Percentiles rank a stretch among this genome's conserved stretches.
Evolutionary conservation across 2,888 invertebrate species (phyloP).

Genomic region (Monochamus alternatus): DNA sequence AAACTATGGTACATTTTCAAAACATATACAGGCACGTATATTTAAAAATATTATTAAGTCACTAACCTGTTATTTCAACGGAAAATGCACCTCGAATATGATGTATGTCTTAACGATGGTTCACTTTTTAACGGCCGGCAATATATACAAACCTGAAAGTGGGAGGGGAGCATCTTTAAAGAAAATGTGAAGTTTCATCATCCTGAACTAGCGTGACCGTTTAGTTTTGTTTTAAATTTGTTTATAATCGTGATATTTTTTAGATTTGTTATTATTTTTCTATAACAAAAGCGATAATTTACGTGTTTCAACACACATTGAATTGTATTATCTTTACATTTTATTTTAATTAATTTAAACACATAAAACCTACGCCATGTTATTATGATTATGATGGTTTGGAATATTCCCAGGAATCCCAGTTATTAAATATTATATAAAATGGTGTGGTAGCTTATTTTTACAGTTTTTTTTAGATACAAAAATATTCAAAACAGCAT

Average conservation of each 20-base stretch:
- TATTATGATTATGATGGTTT: too few relatives aligned
- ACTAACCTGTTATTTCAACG: constrained; percentile 1
- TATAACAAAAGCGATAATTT: too few relatives aligned
- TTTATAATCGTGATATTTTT: constrained; percentile 11
- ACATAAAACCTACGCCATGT: too few relatives aligned
- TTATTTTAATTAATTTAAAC: too few relatives aligned
- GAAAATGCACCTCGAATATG: background rate
- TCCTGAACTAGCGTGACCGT: constrained; percentile 5
- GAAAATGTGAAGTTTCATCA: constrained; percentile 16
- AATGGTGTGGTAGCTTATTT: too few relatives aligned
- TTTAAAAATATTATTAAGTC: background rate
- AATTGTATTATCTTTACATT: too few relatives aligned
- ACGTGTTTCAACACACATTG: too few relatives aligned
- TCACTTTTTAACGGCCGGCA: constrained; percentile 3
- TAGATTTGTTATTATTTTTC: constrained; percentile 1
- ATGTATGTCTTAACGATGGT: background rate
- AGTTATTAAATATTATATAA: too few relatives aligned
- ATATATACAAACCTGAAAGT: background rate
- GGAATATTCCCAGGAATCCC: too few relatives aligned
- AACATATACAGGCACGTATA: too few relatives aligned
- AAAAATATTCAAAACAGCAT: background rate
- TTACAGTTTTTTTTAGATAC: background rate
- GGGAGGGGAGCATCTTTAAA: constrained; percentile 4
- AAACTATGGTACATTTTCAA: too few relatives aligned
- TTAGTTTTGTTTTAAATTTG: constrained; percentile 15